A percentile compares a stretch with the other conserved stretches of the same genome.
Conservation (phyloP, 2,888 invertebrate species). For the Polydrusus tereticollis region DNA sequence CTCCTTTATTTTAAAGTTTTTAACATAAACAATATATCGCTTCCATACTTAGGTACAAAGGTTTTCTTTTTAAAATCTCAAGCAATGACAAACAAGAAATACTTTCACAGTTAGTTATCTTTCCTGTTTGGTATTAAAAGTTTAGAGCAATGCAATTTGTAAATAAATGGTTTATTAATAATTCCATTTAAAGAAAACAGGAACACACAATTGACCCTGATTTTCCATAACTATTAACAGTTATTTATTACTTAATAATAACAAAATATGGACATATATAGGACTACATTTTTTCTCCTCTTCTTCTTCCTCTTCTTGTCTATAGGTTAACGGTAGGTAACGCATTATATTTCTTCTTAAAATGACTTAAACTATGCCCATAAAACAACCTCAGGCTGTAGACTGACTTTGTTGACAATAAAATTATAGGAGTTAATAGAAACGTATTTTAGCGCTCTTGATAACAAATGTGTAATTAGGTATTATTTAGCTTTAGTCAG, state of each 20-base stretch:
- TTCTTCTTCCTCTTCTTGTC: not conserved
- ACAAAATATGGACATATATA: too few relatives aligned
- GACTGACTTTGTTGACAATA: slow-evolving; percentile 11
- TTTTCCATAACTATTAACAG: too few relatives aligned
- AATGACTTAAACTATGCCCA: slow-evolving; percentile 8
- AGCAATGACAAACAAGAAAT: too few relatives aligned
- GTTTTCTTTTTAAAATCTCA: too few relatives aligned
- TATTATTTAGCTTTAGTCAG: not conserved
- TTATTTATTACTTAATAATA: too few relatives aligned
- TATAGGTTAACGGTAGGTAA: slow-evolving; percentile 9
- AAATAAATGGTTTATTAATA: not conserved
- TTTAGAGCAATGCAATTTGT: not conserved
- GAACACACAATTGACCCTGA: too few relatives aligned
- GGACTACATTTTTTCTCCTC: too few relatives aligned
- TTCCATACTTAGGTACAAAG: too few relatives aligned
- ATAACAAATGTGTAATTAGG: slow-evolving; percentile 10
- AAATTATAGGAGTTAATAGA: slow-evolving; percentile 30
- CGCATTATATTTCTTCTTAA: not conserved
- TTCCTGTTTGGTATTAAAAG: not conserved
- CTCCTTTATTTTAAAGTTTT: too few relatives aligned
- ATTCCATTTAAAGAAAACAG: not conserved
- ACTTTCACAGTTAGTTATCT: too few relatives aligned
- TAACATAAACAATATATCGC: too few relatives aligned
- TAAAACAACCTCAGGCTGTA: slow-evolving; percentile 14
- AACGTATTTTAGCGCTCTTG: slow-evolving; percentile 9